Base-by-base conservation (phyloP, 2,888 invertebrate genomes). In the Microctonus hyperodae region DNA sequence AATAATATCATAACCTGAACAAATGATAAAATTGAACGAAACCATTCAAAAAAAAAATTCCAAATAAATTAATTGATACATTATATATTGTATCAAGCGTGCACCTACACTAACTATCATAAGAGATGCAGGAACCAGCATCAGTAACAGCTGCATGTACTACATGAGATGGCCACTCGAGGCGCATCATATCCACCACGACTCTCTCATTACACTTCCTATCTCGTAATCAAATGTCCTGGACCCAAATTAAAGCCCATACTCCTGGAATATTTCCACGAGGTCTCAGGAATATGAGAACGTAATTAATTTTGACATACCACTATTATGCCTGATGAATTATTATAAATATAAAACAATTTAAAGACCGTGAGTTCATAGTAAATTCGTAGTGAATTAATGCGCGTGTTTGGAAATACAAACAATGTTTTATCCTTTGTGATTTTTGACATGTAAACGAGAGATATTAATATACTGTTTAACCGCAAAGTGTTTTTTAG, bases 351-450 rank as follows among this genome's bases (percentile, higher is more conserved):
- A 10, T 16, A 55, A 2, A n/a, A 16, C 9, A 55, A 55, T 16
- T n/a, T n/a, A n/a, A 20, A 10, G 16, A 31, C 55, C 55, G 1
- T 20, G 33, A n/a, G 16, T 55, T n/a, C 6, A 7, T 23, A n/a
- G 25, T 60, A n/a, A 48, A 20, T 0, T n/a, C 6, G 10, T 22
- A 16, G 10, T 35, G 13, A n/a, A 31, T 3, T 9, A n/a, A 16
- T 44, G 13, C n/a, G 31, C 7, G 56, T 53, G 44, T n/a, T 31
- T 13, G 40, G 48, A 33, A 33, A 33, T n/a, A n/a, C n/a, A 55
- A 31, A 58, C n/a, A 61, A 55, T 61, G 65, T 56, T 65, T 65
- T 60, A 65, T 61, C 65, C 55, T 55, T 20, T 9, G 55, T 48
- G 55, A 44, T 44, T 44, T 9, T 22, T 16, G 55, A 57, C 35